phyloP scores from a whole-genome alignment of 2,797 vertebrate genomes.

The Galago senegalensis region DNA sequence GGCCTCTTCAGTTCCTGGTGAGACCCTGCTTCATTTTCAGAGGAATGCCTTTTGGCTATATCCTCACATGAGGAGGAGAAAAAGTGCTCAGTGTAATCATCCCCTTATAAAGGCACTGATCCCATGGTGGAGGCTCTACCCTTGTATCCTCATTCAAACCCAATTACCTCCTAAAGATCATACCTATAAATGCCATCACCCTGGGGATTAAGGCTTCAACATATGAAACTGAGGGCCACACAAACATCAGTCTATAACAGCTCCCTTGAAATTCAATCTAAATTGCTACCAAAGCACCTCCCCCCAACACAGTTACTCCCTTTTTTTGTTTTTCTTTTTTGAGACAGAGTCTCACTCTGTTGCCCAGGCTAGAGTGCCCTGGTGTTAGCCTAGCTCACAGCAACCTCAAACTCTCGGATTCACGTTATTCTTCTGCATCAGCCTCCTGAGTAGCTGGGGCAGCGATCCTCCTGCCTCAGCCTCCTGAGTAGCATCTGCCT shows the following conservation, averaged over 20 bases:
- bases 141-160: background rate
- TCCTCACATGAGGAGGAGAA: background rate
- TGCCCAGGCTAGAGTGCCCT: too few species aligned
- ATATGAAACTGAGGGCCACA: background rate
- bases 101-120: background rate
- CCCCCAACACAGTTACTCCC: too few species aligned
- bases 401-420: too few species aligned
- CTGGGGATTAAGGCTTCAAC: background rate
- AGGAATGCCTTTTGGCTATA: background rate
- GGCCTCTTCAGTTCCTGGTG: background rate
- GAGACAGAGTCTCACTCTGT: too few species aligned
- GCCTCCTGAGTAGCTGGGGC: too few species aligned
- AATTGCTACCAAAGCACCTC: background rate
- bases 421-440: too few species aligned
- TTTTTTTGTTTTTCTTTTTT: too few species aligned
- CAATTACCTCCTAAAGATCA: background rate
- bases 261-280: background rate
- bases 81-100: background rate
- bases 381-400: too few species aligned
- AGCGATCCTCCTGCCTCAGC: too few species aligned
- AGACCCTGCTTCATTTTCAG: background rate
- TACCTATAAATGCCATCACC: background rate
- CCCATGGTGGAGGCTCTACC: background rate
- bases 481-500: too few species aligned
- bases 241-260: background rate